Conservation (phyloP, 2,797 vertebrate genomes). For the Cossypha polioptera region DNA sequence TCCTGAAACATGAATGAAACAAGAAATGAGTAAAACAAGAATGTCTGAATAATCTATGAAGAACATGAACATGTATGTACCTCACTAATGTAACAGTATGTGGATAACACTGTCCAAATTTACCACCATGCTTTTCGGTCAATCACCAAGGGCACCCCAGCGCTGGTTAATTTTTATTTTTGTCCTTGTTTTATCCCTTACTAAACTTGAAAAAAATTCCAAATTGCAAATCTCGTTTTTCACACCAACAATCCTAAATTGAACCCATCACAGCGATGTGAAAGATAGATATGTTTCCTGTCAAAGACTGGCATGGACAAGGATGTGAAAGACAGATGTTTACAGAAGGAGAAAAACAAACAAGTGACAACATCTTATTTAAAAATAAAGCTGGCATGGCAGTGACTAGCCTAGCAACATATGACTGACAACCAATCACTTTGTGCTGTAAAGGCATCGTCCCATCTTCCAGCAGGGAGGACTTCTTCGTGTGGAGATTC, state of each 20-base stretch:
- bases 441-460: neutral
- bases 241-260: neutral
- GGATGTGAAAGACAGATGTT: neutral
- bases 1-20: too few relatives aligned
- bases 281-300: neutral
- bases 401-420: neutral
- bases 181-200: too few relatives aligned
- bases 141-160: too few relatives aligned
- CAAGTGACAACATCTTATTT: neutral
- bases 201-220: too few relatives aligned
- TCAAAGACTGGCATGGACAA: neutral
- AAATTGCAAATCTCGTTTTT: too few relatives aligned
- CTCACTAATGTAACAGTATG: too few relatives aligned
- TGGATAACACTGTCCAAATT: too few relatives aligned
- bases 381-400: neutral
- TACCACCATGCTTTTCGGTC: too few relatives aligned
- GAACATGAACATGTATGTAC: too few relatives aligned
- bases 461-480: neutral
- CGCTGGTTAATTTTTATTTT: too few relatives aligned
- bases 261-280: neutral
- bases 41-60: too few relatives aligned
- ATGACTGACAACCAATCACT: neutral
- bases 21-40: too few relatives aligned
- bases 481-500: neutral
- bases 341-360: neutral